These are phyloP conservation scores for Lepisosteus osseus DNA, from an alignment of 2,113 vertebrate genomes.

Conservation along the genomic window DNA sequence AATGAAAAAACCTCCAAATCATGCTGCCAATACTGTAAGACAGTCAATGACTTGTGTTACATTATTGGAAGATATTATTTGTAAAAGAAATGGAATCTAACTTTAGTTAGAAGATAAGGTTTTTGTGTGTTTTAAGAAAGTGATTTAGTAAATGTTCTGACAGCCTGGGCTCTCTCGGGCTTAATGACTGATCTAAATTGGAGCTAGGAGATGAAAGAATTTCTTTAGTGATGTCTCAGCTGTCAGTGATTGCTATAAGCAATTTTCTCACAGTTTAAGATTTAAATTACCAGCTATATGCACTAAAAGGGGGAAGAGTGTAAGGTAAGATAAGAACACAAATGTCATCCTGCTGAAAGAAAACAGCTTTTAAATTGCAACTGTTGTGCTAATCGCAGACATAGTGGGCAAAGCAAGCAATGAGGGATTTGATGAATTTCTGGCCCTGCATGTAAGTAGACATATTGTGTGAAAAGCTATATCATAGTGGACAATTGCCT, in stretches of 20 bases:
- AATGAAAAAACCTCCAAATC: too few species aligned
- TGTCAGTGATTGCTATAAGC: conserved; percentile 76
- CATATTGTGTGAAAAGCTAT: too few species aligned
- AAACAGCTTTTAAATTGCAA: conserved; percentile 1
- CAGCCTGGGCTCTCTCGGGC: conserved; percentile 69
- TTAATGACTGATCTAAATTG: conserved; percentile 81
- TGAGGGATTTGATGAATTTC: not conserved
- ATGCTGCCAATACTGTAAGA: too few species aligned
- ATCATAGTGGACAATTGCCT: too few species aligned
- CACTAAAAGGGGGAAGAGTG: conserved; percentile 56
- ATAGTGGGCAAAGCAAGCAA: not conserved
- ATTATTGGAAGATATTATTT: not conserved
- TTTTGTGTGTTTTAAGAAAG: conserved; percentile 63
- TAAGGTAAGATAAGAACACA: conserved; percentile 45
- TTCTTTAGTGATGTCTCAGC: conserved; percentile 79
- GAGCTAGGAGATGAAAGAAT: conserved; percentile 74
- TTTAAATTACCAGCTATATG: conserved; percentile 62
- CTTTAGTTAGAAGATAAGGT: conserved; percentile 67
- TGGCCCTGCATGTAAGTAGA: too few species aligned
- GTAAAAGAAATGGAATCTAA: conserved; percentile 51
- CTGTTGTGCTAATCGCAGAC: not conserved
- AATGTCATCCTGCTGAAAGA: conserved; percentile 38
- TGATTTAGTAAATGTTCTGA: conserved; percentile 64
- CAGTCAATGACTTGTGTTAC: too few species aligned
- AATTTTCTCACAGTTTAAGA: conserved; percentile 76